phyloP scores from a whole-genome alignment of 2,888 invertebrate genomes.

The Drosophila gaucha region DNA sequence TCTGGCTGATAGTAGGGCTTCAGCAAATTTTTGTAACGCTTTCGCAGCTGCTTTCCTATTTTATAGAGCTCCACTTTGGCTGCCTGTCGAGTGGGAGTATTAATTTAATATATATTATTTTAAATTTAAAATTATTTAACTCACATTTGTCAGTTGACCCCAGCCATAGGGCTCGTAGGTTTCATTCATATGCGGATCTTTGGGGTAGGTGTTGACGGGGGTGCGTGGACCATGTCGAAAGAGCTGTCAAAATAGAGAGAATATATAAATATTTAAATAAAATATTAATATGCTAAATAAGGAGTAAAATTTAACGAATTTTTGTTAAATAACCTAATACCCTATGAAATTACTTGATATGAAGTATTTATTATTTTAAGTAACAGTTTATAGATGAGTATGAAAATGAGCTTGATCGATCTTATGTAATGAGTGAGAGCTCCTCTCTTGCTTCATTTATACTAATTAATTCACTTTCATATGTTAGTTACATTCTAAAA shows the following conservation, averaged over 20 bases:
- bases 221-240: constrained; percentile 92
- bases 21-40: constrained; percentile 87
- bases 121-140: constrained; percentile 36
- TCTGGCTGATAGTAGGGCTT: constrained; percentile 86
- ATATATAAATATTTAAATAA: neutral
- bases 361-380: too few relatives aligned
- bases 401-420: too few relatives aligned
- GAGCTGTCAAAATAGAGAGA: constrained; percentile 85
- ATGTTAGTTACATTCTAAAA: too few relatives aligned
- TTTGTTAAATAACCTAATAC: neutral
- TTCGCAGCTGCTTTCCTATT: constrained; percentile 87
- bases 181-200: constrained; percentile 88
- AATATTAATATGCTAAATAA: too few relatives aligned
- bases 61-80: constrained; percentile 88
- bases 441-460: too few relatives aligned
- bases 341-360: neutral
- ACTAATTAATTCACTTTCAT: too few relatives aligned
- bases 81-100: constrained; percentile 83
- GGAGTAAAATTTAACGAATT: too few relatives aligned
- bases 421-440: too few relatives aligned
- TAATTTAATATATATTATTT: neutral
- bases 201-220: constrained; percentile 90
- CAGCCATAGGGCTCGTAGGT: constrained; percentile 90
- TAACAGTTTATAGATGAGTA: too few relatives aligned
- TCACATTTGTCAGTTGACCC: constrained; percentile 92